Evolutionary conservation across 2,888 invertebrate genomes (phyloP), one percentile per base, ranked within the genome.

Genomic region (Aphidoletes aphidimyza): DNA sequence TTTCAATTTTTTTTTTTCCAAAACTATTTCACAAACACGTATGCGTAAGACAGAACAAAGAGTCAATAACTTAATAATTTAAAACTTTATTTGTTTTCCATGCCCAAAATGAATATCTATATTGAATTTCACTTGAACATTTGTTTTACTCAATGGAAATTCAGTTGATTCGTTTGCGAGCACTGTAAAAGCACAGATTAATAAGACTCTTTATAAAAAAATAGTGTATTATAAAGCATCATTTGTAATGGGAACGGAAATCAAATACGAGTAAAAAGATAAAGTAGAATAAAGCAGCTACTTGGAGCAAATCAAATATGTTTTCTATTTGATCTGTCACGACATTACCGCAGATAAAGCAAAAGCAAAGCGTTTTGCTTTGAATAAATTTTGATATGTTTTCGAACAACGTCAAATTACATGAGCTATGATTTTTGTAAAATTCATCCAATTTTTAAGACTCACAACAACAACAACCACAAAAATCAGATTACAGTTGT

Each of bases 191-290:
- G n/a, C n/a, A 26, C 9, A 26, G 69, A 69, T 69, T 69, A 69
- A 69, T 30, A 17, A 54, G 26, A 30, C 69, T 69, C 69, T 34
- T 0, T 30, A 69, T 69, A 69, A 30, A 69, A n/a, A n/a, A n/a
- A n/a, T n/a, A 26, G 69, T 26, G 3, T 54, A 1, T 30, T 14
- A 30, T 69, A 2, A 9, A 30, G 30, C 34, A 11, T 26, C 26
- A 54, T 54, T 54, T 54, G 54, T 54, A 69, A 69, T 69, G 69
- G 34, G 69, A 69, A 69, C 69, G 69, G 69, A 69, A 69, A 69
- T 69, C 69, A 69, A 69, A 69, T 34, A 69, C 14, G 30, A 11
- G 30, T 30, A 14, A 11, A 69, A 69, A 69, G 69, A 69, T 69
- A 69, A 69, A 47, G 47, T 47, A 47, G 6, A 11, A 54, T 22